Evolutionary conservation across 2,888 invertebrate species (phyloP).

Genomic region (Ganaspis brasiliensis): DNA sequence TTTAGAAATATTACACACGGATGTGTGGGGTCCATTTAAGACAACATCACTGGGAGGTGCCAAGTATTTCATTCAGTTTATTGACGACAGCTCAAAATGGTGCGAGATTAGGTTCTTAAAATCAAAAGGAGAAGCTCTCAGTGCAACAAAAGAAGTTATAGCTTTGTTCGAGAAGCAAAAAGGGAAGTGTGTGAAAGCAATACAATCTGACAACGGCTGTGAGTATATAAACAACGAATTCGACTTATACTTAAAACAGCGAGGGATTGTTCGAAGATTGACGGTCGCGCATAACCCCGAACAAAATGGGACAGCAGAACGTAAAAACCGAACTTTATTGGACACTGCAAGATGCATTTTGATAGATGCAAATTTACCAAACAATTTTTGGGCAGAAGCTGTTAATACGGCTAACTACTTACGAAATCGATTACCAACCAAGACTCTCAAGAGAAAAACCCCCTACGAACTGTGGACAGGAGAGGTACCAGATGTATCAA

Average conservation of each 20-base stretch:
- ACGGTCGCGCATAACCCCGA: constrained; percentile 21
- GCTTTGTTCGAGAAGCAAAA: constrained; percentile 28
- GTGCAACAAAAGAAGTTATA: constrained; percentile 1
- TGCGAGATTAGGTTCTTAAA: constrained; percentile 32
- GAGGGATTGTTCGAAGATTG: constrained; percentile 37
- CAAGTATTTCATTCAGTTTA: constrained; percentile 26
- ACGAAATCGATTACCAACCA: constrained; percentile 41
- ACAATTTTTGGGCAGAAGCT: constrained; percentile 41
- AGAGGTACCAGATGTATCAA: constrained; percentile 17
- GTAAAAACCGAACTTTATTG: constrained; percentile 36
- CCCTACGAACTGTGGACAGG: constrained; percentile 46
- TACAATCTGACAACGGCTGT: constrained; percentile 41
- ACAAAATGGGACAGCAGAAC: constrained; percentile 40
- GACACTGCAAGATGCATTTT: constrained; percentile 33
- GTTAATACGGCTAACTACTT: constrained; percentile 43
- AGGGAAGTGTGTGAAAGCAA: background rate
- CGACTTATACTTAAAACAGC: constrained; percentile 14
- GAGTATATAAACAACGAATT: constrained; percentile 38
- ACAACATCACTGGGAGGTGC: constrained; percentile 29
- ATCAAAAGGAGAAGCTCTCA: constrained; percentile 3
- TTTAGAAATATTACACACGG: constrained; percentile 37
- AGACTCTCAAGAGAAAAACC: constrained; percentile 35
- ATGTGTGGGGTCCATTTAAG: constrained; percentile 34
- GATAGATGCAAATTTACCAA: constrained; percentile 1
- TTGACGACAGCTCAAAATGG: constrained; percentile 39